phyloP scores from a whole-genome alignment of 64 coral and sea anemone genomes.

The Acropora tenuis region DNA sequence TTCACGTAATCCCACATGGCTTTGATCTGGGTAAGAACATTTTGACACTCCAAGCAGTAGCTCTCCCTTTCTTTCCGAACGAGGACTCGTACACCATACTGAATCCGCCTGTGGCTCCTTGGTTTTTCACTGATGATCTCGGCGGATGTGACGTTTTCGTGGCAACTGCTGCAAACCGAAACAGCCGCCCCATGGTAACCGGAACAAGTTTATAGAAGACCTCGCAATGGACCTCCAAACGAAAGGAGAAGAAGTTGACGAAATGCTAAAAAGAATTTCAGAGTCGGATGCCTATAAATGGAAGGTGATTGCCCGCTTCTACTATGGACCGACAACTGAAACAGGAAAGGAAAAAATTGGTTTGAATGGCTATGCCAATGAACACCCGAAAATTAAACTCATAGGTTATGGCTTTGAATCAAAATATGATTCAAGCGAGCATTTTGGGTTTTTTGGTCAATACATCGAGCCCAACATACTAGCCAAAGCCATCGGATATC shows the following conservation, averaged over 20 bases:
- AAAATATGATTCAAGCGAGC: not conserved
- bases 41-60: not conserved
- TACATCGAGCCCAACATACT: not conserved
- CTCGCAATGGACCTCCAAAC: no score
- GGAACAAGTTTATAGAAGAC: no score
- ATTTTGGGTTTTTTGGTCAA: not conserved
- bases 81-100: not conserved
- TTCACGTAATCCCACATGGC: not conserved
- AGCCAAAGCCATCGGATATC: not conserved
- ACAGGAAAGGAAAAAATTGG: not conserved
- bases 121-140: not conserved
- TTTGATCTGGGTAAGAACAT: not conserved
- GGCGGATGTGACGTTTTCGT: not conserved
- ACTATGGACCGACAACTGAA: no score
- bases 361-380: not conserved
- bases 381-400: not conserved
- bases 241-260: no score
- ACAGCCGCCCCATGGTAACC: not conserved
- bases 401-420: not conserved
- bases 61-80: not conserved
- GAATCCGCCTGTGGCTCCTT: not conserved
- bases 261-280: no score
- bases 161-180: not conserved
- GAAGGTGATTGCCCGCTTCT: no score
- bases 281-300: no score